Conservation (phyloP, 1,140 invertebrate genomes). For the Magallana angulata region DNA sequence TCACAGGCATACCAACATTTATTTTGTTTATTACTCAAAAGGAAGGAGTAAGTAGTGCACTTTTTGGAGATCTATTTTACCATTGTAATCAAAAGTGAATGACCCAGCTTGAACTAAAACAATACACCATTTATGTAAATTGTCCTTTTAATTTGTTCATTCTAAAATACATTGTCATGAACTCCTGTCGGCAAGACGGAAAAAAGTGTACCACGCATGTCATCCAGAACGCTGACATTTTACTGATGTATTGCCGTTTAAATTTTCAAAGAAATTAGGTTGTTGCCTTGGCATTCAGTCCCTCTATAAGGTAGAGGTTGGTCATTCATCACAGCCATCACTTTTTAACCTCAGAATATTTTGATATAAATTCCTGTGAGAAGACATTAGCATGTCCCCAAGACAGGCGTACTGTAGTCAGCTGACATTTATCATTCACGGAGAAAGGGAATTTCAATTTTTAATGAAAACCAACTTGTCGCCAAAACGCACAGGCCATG, state of each 20-base stretch:
- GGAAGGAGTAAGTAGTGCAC: no score
- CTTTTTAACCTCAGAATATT: conserved; percentile 29
- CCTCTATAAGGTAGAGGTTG: conserved; percentile 8
- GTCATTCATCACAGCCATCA: background rate
- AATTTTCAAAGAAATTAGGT: background rate
- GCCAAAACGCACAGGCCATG: conserved; percentile 25
- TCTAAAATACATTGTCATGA: background rate
- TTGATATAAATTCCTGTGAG: conserved; percentile 21
- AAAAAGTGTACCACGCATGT: background rate
- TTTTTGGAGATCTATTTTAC: no score
- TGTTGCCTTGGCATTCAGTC: conserved; percentile 5
- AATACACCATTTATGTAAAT: background rate
- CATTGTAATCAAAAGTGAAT: no score
- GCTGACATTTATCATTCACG: conserved; percentile 7
- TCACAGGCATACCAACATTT: no score
- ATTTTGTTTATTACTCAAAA: no score
- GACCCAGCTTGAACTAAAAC: no score
- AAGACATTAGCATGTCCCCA: conserved; percentile 14
- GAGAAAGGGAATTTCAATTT: conserved; percentile 10
- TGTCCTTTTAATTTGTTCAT: background rate
- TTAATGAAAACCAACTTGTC: background rate
- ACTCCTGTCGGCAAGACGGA: background rate
- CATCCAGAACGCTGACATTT: conserved; percentile 1
- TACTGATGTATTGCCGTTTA: background rate
- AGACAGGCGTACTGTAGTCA: background rate